Base-by-base conservation (phyloP, 2,113 vertebrate species). In the Chunga burmeisteri region DNA sequence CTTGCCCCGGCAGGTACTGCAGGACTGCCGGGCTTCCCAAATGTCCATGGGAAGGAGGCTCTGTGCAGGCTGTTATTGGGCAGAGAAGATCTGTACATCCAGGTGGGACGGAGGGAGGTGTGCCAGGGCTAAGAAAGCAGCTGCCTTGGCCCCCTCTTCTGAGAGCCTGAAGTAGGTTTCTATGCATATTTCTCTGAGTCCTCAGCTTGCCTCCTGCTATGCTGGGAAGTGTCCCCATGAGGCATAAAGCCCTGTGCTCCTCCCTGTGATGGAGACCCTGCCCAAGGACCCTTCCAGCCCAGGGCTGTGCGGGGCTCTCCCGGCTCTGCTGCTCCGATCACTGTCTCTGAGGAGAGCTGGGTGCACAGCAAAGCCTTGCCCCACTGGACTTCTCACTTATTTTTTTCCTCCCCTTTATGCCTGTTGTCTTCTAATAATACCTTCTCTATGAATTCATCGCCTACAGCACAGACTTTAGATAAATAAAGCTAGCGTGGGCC, bases 391-490 rank as follows among this genome's bases (percentile, higher is more conserved):
- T 88, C 88, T 90, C 89, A 30, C 86, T 94, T 71, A 17, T 86
- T 92, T 89, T 81, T 66, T 79, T 30, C 81, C 59, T 95, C 78
- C 71, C 80, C 71, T 93, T 95, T 61, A 29, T 77, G 89, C 4
- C 2, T 88, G 89, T 91, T 95, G 96, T 95, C 86, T 96, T 96
- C 91, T 95, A 94, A 96, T 95, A 95, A 97, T 95, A 85, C 96
- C 94, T 95, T 65, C 91, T 79, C 86, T 86, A 70, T 90, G 95
- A 97, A 96, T 95, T 26, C 95, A 95, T 95, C 1, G 93, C 95
- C 97, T 86, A 53, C 96, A 97, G 96, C 91, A 94, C 95, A 95
- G 96, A 95, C 92, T 86, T 92, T 96, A 90, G 97, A 97, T 97
- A 97, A 97, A 97, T 95, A 97, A 97, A 97, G 96, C 68, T 47